Percentiles rank a stretch among this genome's conserved stretches.
phyloP scores from a whole-genome alignment of 2,113 vertebrate species.

The Cygnus buccinator region DNA sequence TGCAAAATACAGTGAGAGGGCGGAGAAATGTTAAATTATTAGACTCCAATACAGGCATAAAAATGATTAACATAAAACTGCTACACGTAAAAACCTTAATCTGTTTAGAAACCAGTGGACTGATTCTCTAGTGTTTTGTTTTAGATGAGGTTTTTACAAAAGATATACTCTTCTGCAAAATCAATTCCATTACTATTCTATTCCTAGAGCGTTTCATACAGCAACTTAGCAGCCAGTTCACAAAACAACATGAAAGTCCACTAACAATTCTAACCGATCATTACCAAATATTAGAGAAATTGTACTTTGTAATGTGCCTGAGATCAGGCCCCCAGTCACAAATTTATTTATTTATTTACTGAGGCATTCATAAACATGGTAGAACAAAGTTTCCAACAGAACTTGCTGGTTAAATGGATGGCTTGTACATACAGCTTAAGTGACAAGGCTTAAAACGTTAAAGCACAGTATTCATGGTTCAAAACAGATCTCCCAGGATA shows the following conservation, averaged over 20 bases:
- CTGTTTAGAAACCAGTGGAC: neutral
- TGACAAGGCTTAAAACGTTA: neutral
- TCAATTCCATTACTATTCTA: neutral
- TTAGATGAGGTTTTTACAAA: neutral
- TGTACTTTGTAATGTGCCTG: neutral
- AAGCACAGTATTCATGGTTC: neutral
- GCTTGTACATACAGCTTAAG: neutral
- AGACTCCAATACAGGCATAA: neutral
- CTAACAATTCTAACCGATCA: neutral
- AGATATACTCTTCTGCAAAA: neutral
- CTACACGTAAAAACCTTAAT: neutral
- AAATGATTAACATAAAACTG: neutral
- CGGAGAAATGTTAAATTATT: neutral
- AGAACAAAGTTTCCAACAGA: neutral
- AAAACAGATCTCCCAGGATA: neutral
- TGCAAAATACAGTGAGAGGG: constrained; percentile 61
- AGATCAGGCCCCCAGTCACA: neutral
- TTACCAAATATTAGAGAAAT: neutral
- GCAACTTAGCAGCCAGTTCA: neutral
- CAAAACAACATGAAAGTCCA: neutral
- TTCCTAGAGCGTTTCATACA: neutral
- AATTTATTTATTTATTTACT: neutral
- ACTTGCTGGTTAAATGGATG: neutral
- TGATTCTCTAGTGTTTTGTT: neutral
- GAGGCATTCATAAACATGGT: neutral